Percentiles rank a stretch among this genome's conserved stretches.
Evolutionary conservation across 2,113 vertebrate genomes (phyloP).

Genomic region (Uria aalge): DNA sequence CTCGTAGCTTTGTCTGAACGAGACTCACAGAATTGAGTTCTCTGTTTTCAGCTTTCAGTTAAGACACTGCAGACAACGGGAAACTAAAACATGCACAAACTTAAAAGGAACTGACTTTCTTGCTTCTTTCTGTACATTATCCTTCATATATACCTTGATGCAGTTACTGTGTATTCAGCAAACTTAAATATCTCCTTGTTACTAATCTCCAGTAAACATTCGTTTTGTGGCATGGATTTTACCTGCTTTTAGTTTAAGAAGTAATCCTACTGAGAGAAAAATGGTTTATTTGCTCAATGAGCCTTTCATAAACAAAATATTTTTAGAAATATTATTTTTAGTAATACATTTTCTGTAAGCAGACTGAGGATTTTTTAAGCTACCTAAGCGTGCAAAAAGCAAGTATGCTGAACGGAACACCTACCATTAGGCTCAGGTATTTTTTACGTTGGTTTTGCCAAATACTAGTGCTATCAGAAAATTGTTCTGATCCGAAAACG

Average conservation of each 20-base stretch:
- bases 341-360: neutral
- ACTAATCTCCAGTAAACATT: constrained; percentile 13
- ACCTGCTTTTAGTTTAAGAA: constrained; percentile 40
- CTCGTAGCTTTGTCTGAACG: neutral
- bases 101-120: neutral
- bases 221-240: constrained; percentile 52
- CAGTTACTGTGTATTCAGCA: neutral
- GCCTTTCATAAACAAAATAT: constrained; percentile 37
- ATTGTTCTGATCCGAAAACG: neutral
- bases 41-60: neutral
- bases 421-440: neutral
- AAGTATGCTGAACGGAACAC: neutral
- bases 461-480: neutral
- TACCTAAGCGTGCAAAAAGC: neutral
- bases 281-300: constrained; percentile 16
- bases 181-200: constrained; percentile 22
- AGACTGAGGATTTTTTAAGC: neutral
- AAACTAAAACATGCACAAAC: neutral
- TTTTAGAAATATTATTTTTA: constrained; percentile 41
- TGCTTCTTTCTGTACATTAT: neutral
- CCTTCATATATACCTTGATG: neutral
- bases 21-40: neutral
- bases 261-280: constrained; percentile 49
- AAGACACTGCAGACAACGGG: neutral
- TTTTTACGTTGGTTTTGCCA: neutral